These are phyloP conservation scores for Hemiscyllium ocellatum DNA, from an alignment of 2,113 vertebrate genomes.

Conservation along the genomic window DNA sequence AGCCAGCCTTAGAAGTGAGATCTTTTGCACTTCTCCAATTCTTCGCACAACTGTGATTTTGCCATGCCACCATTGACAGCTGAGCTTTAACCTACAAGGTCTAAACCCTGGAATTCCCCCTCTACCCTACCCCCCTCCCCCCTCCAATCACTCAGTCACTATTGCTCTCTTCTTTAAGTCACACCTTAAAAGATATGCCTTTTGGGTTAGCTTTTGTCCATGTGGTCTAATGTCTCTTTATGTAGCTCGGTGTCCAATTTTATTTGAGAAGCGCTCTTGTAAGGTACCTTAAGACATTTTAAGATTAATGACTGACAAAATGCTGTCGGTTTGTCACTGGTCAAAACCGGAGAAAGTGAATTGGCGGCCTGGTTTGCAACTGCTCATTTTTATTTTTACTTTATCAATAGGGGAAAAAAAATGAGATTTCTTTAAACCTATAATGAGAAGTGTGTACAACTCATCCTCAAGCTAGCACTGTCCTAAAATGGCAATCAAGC, in stretches of 20 bases:
- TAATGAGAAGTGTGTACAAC: no score
- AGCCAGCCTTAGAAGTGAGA: background rate
- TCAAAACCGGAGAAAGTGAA: background rate
- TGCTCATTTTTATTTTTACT: background rate
- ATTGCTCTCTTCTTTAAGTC: background rate
- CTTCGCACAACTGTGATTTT: background rate
- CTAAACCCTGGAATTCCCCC: background rate
- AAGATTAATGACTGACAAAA: background rate
- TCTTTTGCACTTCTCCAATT: background rate
- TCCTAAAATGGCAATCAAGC: background rate
- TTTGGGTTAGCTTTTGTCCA: background rate
- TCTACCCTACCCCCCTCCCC: background rate
- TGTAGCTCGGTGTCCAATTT: background rate
- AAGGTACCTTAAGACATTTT: background rate
- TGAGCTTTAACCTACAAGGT: background rate
- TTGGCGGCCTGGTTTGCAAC: background rate
- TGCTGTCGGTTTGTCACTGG: background rate
- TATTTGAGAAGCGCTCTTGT: no score
- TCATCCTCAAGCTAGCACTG: background rate
- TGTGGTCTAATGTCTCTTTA: background rate
- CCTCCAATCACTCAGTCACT: background rate
- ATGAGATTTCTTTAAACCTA: no score
- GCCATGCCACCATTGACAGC: background rate
- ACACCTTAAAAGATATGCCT: background rate
- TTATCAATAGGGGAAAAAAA: background rate